Conservation (phyloP, 2,888 invertebrate genomes). For the Rhimphoctona megacephalus region DNA sequence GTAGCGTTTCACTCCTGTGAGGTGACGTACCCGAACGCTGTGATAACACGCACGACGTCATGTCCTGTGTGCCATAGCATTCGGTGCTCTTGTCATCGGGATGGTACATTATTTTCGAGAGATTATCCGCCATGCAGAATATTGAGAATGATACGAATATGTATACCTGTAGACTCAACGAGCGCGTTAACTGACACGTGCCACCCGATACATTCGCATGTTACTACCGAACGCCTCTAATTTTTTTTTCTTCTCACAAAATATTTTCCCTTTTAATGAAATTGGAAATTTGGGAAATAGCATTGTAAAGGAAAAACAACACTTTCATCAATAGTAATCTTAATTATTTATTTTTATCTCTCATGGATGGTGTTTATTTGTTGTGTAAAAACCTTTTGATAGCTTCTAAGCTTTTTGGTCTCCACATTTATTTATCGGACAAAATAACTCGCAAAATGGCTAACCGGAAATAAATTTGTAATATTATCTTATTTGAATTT, state of each 20-base stretch:
- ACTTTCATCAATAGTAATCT: not conserved
- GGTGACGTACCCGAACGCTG: slow-evolving; percentile 49
- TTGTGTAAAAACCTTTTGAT: not conserved
- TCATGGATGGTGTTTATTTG: not conserved
- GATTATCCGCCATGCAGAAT: slow-evolving; percentile 35
- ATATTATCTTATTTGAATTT: not conserved
- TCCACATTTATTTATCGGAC: not conserved
- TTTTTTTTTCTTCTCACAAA: slow-evolving; percentile 42
- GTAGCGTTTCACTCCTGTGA: slow-evolving; percentile 23
- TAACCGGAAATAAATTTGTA: not conserved
- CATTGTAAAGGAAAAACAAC: slow-evolving; percentile 22
- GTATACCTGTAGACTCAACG: slow-evolving; percentile 25
- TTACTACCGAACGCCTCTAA: slow-evolving; percentile 29
- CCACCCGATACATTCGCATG: slow-evolving; percentile 39
- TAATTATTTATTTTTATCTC: not conserved
- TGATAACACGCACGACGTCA: slow-evolving; percentile 40
- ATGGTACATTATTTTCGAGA: slow-evolving; percentile 65
- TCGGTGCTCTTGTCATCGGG: slow-evolving; percentile 65
- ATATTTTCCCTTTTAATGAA: slow-evolving; percentile 32
- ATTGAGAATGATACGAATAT: slow-evolving; percentile 28
- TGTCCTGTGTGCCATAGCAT: slow-evolving; percentile 56
- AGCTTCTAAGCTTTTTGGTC: not conserved
- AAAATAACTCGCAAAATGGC: not conserved
- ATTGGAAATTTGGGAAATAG: slow-evolving; percentile 8
- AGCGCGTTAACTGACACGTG: slow-evolving; percentile 37